Base-by-base conservation (phyloP, 2,888 invertebrate genomes). In the Nyleta sp. region DNA sequence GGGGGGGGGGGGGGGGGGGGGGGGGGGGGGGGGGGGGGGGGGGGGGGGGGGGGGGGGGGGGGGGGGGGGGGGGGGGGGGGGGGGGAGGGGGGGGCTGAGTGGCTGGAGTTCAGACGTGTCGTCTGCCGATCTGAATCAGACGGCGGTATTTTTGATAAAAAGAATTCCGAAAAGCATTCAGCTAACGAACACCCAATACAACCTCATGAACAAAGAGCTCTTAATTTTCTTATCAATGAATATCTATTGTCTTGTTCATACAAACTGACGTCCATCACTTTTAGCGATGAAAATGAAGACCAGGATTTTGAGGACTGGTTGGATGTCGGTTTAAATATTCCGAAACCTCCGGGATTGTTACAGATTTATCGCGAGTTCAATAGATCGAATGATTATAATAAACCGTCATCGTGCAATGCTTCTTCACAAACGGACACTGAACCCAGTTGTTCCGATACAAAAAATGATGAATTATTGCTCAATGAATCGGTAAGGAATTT, bases 231-330 rank as follows among this genome's bases (percentile, higher is more conserved):
- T 17, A 94, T 97, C 55, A 96, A 97, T 91, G 97, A 97, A 88
- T 97, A 97, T 88, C 91, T 97, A 15, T 91, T 97, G 53, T 91
- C 94, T 15, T 94, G 95, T 88, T 95, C 95, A 74, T 97, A 96
- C 88, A 97, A 97, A 91, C 91, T 97, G 18, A 96, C 97, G 2
- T 96, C 97, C 0, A 96, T 97, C 77, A 97, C 97, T 52, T 97
- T 97, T 91, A 95, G 96, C 35, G 97, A 97, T 92, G 97, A 97
- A 92, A 97, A 96, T 92, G 96, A 96, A 87, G 94, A 96, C 89
- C 97, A 97, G 94, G 96, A 96, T 91, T 96, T 96, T 91, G 96
- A 97, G 91, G 96, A 96, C 88, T 97, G 97, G 97, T 96, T 97
- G 90, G 97, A 97, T 91, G 96, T 97, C 11, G 97, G 97, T 0